Conservation (phyloP, 2,113 vertebrate genomes). For the cattle (Bos taurus) region DNA sequence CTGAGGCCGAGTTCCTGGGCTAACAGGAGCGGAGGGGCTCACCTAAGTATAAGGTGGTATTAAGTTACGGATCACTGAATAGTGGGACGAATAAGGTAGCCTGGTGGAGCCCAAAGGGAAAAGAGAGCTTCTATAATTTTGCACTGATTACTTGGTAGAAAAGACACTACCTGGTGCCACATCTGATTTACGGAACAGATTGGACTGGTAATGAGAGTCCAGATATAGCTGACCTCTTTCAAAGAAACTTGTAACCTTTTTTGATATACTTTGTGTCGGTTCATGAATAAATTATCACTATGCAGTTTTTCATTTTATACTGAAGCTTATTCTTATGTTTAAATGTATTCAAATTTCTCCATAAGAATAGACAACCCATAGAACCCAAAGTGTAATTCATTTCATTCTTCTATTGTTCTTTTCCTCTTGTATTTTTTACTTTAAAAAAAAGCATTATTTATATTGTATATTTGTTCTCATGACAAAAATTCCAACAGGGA, state of each 20-base stretch:
- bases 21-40: background rate
- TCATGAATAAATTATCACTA: constrained; percentile 46
- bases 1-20: background rate
- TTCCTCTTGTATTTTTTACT: background rate
- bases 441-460: background rate
- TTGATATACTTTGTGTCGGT: background rate
- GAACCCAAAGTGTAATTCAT: background rate
- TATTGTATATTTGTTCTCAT: constrained; percentile 31
- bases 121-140: constrained; percentile 41
- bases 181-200: constrained; percentile 65
- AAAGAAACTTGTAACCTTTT: constrained; percentile 8
- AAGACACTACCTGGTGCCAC: constrained; percentile 47
- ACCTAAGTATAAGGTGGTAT: background rate
- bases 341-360: background rate
- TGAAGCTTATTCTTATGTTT: background rate
- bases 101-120: constrained; percentile 13
- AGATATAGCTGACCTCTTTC: constrained; percentile 46
- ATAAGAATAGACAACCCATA: constrained; percentile 10
- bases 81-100: background rate
- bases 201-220: constrained; percentile 53
- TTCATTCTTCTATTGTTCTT: background rate
- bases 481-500: constrained; percentile 24
- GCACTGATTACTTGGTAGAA: constrained; percentile 47
- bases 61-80: background rate
- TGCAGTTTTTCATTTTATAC: background rate